Evolutionary conservation across 2,888 invertebrate species (phyloP), one percentile per base, ranked within the genome.

Genomic region (Dasypolia templi): DNA sequence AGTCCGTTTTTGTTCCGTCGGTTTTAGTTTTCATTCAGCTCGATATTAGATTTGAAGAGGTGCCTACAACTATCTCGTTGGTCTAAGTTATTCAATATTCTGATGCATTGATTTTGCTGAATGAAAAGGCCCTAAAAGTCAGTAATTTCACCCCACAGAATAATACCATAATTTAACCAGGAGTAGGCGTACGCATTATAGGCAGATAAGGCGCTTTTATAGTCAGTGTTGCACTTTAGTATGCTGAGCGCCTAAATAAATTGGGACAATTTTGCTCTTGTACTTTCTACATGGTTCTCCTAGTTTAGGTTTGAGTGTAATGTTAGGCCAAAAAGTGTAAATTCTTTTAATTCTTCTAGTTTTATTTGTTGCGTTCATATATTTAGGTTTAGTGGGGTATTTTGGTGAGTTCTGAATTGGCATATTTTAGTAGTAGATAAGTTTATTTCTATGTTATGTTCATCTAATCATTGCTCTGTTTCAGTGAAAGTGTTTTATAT

Each of bases 341-440:
- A 26, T 53, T 51, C 11, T 11, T 11, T 12, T 53, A 53, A 5
- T 12, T 53, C 51, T 14, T 53, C 51, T n/a, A n/a, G n/a, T 49
- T 22, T 49, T 49, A 22, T 49, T 49, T 22, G 22, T 49, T 49
- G 49, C 22, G 3, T 49, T 44, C 9, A 3, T 51, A 4, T 51
- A 26, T 53, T 26, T 53, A n/a, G 5, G 12, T 12, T 14, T 53
- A 14, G 12, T 53, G 14, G n/a, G n/a, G n/a, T 53, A 14, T 14
- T n/a, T n/a, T 26, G 53, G 14, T n/a, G 26, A 14, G 14, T 53
- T 53, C 53, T 53, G 53, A 53, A 53, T 53, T 51, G 51, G n/a
- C 51, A 51, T n/a, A 51, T 51, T n/a, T n/a, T n/a, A 51, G n/a
- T 56, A 32, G 35, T 58, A 58, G 58, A 58, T 58, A 22, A 29